Percentiles rank a stretch among this genome's conserved stretches.
Conservation (phyloP, 2,888 invertebrate species). For the Lymantria dispar region DNA sequence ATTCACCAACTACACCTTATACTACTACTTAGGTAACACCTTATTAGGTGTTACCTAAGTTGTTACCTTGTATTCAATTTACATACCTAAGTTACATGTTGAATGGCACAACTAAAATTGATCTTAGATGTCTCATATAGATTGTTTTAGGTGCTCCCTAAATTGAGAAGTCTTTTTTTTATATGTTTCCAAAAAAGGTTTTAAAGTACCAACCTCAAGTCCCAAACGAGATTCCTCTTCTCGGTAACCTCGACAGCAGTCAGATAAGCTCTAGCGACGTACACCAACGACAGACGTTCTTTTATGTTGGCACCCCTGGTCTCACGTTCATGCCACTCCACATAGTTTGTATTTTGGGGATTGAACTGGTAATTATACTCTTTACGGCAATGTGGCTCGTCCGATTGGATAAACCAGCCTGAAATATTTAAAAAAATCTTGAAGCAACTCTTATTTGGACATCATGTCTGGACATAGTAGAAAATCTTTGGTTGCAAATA, state of each 20-base stretch:
- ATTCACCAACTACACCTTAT: no score
- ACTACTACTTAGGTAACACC: no score
- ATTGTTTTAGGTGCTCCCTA: no score
- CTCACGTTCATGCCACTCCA: conserved; percentile 93
- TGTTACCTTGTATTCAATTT: no score
- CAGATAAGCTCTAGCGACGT: conserved; percentile 89
- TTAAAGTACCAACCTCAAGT: conserved; percentile 80
- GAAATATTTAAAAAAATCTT: conserved; percentile 17
- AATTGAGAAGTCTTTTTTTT: no score
- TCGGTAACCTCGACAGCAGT: conserved; percentile 93
- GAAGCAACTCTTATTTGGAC: background rate
- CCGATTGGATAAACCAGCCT: conserved; percentile 93
- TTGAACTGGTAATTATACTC: conserved; percentile 92
- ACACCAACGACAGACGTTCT: conserved; percentile 88
- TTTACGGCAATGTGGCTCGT: conserved; percentile 89
- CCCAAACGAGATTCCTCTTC: conserved; percentile 93
- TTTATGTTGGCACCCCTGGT: conserved; percentile 85
- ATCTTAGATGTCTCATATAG: no score
- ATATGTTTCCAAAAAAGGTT: no score
- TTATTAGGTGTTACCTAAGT: no score
- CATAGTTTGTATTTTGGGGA: conserved; percentile 86
- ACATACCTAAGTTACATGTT: no score
- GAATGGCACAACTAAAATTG: no score
- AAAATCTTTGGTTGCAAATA: no score
- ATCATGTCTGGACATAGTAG: background rate